Conservation (phyloP, 2,113 vertebrate genomes). For the Tympanuchus pallidicinctus region DNA sequence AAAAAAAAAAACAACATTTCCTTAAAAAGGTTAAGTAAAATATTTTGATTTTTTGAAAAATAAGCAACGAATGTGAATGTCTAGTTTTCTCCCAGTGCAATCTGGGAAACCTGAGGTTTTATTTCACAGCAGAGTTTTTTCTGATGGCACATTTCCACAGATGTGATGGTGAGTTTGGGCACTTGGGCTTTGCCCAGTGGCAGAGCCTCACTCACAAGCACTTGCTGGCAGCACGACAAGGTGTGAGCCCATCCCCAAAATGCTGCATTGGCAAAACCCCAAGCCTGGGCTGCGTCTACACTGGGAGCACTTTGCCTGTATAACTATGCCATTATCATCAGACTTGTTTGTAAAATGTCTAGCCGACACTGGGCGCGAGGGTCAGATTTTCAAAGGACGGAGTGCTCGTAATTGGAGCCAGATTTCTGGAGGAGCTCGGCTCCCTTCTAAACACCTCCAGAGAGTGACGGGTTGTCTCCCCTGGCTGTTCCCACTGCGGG, state of each 20-base stretch:
- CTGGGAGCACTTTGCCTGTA: neutral
- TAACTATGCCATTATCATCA: neutral
- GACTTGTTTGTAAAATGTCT: constrained; percentile 24
- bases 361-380: neutral
- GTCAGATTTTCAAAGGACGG: constrained; percentile 44
- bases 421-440: constrained; percentile 42
- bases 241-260: neutral
- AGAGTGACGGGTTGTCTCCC: constrained; percentile 42
- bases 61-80: rapidly evolving
- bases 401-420: constrained; percentile 49
- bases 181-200: neutral
- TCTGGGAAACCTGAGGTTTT: neutral
- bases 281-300: neutral
- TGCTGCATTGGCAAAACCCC: neutral
- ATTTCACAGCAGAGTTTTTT: neutral
- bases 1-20: neutral
- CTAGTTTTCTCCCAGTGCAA: rapidly evolving
- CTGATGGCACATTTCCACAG: rapidly evolving
- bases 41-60: neutral
- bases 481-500: neutral
- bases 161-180: neutral
- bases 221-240: neutral
- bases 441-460: constrained; percentile 50
- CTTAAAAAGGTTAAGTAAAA: neutral
- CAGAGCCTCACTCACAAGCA: rapidly evolving